Evolutionary conservation across 2,888 invertebrate genomes (phyloP), one percentile per base, ranked within the genome.

Genomic region (Eristalinus sepulchralis): DNA sequence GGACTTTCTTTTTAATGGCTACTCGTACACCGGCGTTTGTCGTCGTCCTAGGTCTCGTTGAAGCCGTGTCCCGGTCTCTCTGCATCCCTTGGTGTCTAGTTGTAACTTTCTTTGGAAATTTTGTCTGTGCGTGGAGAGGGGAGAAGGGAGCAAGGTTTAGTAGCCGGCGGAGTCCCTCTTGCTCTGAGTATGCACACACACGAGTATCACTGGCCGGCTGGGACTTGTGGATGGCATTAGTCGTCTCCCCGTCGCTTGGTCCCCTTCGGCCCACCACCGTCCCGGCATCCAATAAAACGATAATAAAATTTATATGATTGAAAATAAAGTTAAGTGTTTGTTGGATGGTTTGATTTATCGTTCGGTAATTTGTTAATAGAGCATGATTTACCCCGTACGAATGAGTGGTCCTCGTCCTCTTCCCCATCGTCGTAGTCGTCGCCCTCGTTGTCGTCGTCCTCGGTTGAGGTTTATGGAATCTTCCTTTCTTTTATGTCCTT

Each of bases 291-390:
- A 88, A 89, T 89, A 89, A 89, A 89, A 89, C 88, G 89, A 89
- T 89, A 89, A 89, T 89, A 89, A 89, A 89, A 89, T 89, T 89
- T 89, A 89, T 89, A 89, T 89, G 89, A 89, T 89, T 89, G 89
- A 89, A 89, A 89, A 89, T 89, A 89, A 89, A 89, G 89, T 89
- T 89, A 89, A 89, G 89, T 89, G 88, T 88, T 89, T 89, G 89
- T 89, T 88, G 83, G 88, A 88, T 88, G 88, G 89, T 89, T 89
- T 89, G 89, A 89, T 89, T 89, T 89, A 89, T 89, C 89, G 89
- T 88, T 88, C 85, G 81, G 89, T 89, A 89, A 89, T 89, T 89
- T 89, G 89, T 89, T 89, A 89, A 89, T 89, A 89, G 89, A 89
- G 88, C 89, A 89, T 89, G 89, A 89, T 89, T 89, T 89, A 88